Evolutionary conservation across 2,113 vertebrate species (phyloP).

Genomic region (Sardina pilchardus): DNA sequence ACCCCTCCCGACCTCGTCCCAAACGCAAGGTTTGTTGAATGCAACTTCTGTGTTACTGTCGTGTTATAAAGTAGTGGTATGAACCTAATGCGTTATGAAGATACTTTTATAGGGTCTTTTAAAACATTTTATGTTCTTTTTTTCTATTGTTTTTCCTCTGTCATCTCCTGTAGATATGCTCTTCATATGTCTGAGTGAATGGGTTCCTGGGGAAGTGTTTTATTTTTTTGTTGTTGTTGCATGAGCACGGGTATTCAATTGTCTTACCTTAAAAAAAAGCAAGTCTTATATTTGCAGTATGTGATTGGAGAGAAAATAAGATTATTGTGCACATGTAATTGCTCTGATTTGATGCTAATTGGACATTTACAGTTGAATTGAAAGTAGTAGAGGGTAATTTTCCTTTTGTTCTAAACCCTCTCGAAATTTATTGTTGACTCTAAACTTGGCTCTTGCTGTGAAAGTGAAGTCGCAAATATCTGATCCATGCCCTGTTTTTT

Average conservation of each 20-base stretch:
- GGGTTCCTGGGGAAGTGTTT: not conserved
- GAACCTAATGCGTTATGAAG: constrained; percentile 26
- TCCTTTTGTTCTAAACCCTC: not conserved
- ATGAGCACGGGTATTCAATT: constrained; percentile 68
- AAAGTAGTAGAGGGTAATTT: not conserved
- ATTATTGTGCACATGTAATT: not conserved
- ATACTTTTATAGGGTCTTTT: constrained; percentile 16
- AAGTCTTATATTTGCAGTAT: constrained; percentile 9
- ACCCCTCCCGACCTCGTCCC: constrained; percentile 19
- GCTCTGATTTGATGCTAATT: not conserved
- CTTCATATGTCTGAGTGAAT: not conserved
- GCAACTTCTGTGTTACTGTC: constrained; percentile 79
- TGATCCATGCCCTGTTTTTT: not conserved
- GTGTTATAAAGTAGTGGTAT: constrained; percentile 67
- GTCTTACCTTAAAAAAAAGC: constrained; percentile 48
- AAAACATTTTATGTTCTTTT: not conserved
- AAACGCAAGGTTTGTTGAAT: constrained; percentile 74
- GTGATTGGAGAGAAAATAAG: constrained; percentile 2
- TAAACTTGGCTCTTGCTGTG: not conserved
- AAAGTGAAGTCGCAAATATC: not conserved
- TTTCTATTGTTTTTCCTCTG: not conserved
- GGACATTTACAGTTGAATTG: not conserved
- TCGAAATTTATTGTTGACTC: not conserved
- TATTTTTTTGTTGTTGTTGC: constrained; percentile 56
- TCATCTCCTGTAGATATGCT: constrained; percentile 8